Evolutionary conservation across 2,797 vertebrate genomes (phyloP).

Genomic region (Sternotherus odoratus): DNA sequence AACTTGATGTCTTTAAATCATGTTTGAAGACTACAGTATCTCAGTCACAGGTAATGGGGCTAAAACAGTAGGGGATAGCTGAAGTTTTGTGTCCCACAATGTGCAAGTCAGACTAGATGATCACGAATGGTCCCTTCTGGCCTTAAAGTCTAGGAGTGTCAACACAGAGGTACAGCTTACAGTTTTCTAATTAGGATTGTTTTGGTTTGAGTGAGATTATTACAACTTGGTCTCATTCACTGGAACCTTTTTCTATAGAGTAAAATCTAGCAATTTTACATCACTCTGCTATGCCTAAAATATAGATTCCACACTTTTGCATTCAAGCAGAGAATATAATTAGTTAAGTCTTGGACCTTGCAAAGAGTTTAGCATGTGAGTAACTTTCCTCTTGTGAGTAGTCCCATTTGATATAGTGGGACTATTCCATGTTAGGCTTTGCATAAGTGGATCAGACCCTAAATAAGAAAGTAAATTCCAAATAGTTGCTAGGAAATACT

Average conservation of each 20-base stretch:
- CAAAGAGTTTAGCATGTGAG: neutral
- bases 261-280: neutral
- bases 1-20: neutral
- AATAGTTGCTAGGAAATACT: neutral
- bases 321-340: neutral
- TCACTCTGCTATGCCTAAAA: neutral
- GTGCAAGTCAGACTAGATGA: neutral
- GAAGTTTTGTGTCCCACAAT: neutral
- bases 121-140: neutral
- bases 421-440: neutral
- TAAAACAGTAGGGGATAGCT: neutral
- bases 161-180: neutral
- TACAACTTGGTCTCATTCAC: neutral
- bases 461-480: neutral
- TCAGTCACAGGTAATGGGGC: neutral
- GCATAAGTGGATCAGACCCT: neutral
- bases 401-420: neutral
- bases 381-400: neutral
- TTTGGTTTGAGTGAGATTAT: neutral
- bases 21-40: neutral
- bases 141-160: neutral
- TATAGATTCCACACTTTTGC: neutral
- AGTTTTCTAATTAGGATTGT: neutral
- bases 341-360: neutral
- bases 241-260: neutral